phyloP scores from a whole-genome alignment of 2,113 vertebrate genomes.

The Hystrix cristata region DNA sequence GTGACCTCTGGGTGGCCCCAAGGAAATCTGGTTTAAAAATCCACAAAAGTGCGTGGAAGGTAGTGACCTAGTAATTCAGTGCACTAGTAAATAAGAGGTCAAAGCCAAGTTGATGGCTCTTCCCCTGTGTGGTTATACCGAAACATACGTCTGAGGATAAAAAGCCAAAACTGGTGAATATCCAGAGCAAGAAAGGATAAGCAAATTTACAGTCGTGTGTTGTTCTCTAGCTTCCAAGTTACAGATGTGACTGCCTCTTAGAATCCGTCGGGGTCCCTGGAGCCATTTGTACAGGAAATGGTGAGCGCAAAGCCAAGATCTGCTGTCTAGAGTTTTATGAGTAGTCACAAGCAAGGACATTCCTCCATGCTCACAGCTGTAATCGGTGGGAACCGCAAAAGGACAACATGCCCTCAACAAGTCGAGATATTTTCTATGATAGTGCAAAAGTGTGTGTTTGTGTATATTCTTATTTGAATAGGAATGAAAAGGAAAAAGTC shows the following conservation, averaged over 20 bases:
- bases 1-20: constrained; percentile 52
- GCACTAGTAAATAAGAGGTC: constrained; percentile 77
- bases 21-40: constrained; percentile 72
- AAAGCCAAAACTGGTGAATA: constrained; percentile 75
- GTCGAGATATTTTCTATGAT: not conserved
- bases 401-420: not conserved
- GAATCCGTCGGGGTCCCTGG: not conserved
- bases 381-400: not conserved
- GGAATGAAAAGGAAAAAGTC: constrained; percentile 31
- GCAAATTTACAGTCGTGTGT: constrained; percentile 65
- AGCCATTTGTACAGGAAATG: constrained; percentile 46
- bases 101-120: constrained; percentile 68
- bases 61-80: constrained; percentile 63
- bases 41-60: constrained; percentile 36
- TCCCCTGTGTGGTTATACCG: constrained; percentile 64
- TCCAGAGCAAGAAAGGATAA: constrained; percentile 65
- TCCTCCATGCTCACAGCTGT: not conserved
- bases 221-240: constrained; percentile 50
- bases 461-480: not conserved
- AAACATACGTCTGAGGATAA: constrained; percentile 75
- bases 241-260: not conserved
- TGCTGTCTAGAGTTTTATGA: not conserved
- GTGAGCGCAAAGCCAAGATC: not conserved
- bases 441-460: not conserved
- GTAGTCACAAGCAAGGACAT: not conserved